Conservation (phyloP, 2,888 invertebrate species). For the Melanostoma scalare region DNA sequence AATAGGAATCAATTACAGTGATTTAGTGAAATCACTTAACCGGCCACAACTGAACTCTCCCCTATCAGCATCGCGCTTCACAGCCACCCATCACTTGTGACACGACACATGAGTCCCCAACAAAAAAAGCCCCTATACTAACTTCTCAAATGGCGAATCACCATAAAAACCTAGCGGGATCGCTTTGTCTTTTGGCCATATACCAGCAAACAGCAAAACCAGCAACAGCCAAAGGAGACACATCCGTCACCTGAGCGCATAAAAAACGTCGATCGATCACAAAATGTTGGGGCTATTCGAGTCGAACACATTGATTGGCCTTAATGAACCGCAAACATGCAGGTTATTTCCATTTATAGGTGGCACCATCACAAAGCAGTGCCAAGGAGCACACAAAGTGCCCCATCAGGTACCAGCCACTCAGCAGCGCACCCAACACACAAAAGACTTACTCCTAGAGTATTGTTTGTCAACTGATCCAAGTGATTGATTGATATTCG, state of each 20-base stretch:
- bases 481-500: conserved; percentile 70
- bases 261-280: conserved; percentile 72
- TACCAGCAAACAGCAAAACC: conserved; percentile 39
- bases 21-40: conserved; percentile 70
- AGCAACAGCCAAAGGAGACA: conserved; percentile 52
- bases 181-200: conserved; percentile 66
- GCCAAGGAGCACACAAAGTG: conserved; percentile 32
- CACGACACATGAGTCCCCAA: conserved; percentile 54
- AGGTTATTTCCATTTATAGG: conserved; percentile 73
- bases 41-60: conserved; percentile 23
- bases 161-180: conserved; percentile 70
- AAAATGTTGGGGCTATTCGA: conserved; percentile 64
- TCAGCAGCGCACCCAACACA: conserved; percentile 27
- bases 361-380: conserved; percentile 38
- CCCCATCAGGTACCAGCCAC: not conserved
- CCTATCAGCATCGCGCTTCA: conserved; percentile 49
- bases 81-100: conserved; percentile 66
- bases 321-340: conserved; percentile 73
- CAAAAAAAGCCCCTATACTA: conserved; percentile 24
- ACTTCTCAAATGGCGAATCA: conserved; percentile 49
- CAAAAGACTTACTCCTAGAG: conserved; percentile 28
- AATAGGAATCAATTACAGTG: conserved; percentile 72
- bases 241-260: conserved; percentile 71
- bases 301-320: conserved; percentile 69
- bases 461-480: conserved; percentile 71